Percentiles rank a stretch among this genome's conserved stretches.
Conservation (phyloP, 2,113 vertebrate genomes). For the Alaudala cheleensis region DNA sequence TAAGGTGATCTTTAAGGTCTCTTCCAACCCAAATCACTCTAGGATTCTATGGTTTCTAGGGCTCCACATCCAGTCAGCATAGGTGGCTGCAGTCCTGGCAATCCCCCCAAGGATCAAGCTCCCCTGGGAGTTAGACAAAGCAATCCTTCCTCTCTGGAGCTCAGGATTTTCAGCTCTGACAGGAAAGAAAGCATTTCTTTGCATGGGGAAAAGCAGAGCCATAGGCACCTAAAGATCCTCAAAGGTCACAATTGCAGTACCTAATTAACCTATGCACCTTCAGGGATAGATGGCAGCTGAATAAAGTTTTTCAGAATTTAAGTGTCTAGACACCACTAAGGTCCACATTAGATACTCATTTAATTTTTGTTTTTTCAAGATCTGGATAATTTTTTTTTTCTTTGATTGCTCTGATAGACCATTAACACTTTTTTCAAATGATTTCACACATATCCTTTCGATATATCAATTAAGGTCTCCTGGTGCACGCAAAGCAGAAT, state of each 20-base stretch:
- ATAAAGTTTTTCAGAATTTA: background rate
- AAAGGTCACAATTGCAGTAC: background rate
- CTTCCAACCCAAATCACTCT: background rate
- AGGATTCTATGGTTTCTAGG: background rate
- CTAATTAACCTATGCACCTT: background rate
- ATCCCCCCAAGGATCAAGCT: background rate
- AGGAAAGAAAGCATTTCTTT: background rate
- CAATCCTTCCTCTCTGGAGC: background rate
- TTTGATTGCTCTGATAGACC: slow-evolving; percentile 36
- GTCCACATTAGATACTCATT: background rate
- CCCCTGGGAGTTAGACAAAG: background rate
- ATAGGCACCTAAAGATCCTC: background rate
- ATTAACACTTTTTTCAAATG: slow-evolving; percentile 53
- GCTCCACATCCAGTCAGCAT: background rate
- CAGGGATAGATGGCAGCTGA: background rate
- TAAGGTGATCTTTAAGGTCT: background rate
- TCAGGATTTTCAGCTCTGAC: background rate
- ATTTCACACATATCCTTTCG: slow-evolving; percentile 50
- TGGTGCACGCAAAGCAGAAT: slow-evolving; percentile 22
- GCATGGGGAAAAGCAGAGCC: background rate
- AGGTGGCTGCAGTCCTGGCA: background rate
- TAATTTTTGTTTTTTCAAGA: background rate
- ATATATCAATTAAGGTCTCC: slow-evolving; percentile 36
- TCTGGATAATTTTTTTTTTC: background rate
- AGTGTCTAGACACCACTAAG: background rate